These are phyloP conservation scores for Physella acuta DNA, from an alignment of 1,140 invertebrate species.

Conservation along the genomic window DNA sequence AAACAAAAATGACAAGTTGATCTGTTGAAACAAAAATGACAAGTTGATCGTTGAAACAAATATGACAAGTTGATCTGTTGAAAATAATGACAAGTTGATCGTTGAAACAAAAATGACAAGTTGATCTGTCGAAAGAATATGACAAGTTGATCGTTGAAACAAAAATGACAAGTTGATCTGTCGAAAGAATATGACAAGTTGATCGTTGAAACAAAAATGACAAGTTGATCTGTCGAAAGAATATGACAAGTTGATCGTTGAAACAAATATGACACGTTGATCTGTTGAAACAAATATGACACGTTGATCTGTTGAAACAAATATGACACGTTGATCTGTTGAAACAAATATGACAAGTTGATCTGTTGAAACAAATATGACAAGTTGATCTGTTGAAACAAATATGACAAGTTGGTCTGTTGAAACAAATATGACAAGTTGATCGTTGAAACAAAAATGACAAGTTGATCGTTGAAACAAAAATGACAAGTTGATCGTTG, in stretches of 20 bases:
- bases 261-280: neutral
- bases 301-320: neutral
- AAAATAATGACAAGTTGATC: neutral
- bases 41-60: too few species aligned
- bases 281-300: neutral
- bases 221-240: neutral
- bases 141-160: neutral
- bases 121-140: neutral
- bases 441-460: too few species aligned
- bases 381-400: neutral
- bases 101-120: neutral
- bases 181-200: neutral
- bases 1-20: neutral
- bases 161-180: neutral
- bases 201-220: neutral
- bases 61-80: neutral
- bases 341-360: neutral
- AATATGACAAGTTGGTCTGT: too few species aligned
- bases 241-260: neutral
- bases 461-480: too few species aligned
- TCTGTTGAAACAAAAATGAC: neutral
- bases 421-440: too few species aligned
- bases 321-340: neutral
- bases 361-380: neutral
- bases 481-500: too few species aligned